A percentile compares a stretch with the other conserved stretches of the same genome.
phyloP scores from a whole-genome alignment of 1,140 invertebrate genomes.

The Drosophila punjabiensis region DNA sequence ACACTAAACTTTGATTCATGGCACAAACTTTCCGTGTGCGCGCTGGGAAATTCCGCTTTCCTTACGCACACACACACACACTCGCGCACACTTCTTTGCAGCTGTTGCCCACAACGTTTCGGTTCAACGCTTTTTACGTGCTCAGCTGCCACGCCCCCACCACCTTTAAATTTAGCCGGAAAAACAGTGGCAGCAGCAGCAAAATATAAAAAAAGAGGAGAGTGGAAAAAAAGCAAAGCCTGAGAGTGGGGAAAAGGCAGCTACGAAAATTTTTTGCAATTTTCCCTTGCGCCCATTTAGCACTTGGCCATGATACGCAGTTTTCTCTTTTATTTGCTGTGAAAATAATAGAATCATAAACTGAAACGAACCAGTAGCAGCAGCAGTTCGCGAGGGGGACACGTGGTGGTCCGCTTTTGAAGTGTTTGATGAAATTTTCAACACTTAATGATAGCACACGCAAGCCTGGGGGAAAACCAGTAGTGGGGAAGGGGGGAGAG shows the following conservation, averaged over 20 bases:
- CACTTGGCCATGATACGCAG: constrained; percentile 81
- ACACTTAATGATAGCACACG: constrained; percentile 82
- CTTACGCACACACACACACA: constrained; percentile 71
- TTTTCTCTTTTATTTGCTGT: constrained; percentile 84
- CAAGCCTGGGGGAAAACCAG: constrained; percentile 31
- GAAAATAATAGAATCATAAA: constrained; percentile 84
- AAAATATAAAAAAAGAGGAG: constrained; percentile 13
- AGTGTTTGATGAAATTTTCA: constrained; percentile 84
- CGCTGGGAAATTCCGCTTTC: constrained; percentile 77
- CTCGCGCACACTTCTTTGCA: constrained; percentile 55
- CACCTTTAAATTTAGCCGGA: constrained; percentile 55
- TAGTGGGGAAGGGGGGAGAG: background rate
- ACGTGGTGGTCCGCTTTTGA: constrained; percentile 69
- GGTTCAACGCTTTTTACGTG: constrained; percentile 83
- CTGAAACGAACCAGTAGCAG: constrained; percentile 58
- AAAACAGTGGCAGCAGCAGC: constrained; percentile 10
- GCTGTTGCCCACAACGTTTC: constrained; percentile 82
- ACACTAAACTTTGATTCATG: constrained; percentile 84
- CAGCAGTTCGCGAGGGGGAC: constrained; percentile 13
- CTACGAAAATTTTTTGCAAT: constrained; percentile 69
- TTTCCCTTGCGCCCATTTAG: constrained; percentile 80
- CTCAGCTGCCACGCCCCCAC: constrained; percentile 70
- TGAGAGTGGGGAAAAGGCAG: constrained; percentile 33
- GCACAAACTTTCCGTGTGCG: constrained; percentile 78
- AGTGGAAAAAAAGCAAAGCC: constrained; percentile 18